Conservation (phyloP, 2,113 vertebrate species). For the Gasterosteus aculeatus region DNA sequence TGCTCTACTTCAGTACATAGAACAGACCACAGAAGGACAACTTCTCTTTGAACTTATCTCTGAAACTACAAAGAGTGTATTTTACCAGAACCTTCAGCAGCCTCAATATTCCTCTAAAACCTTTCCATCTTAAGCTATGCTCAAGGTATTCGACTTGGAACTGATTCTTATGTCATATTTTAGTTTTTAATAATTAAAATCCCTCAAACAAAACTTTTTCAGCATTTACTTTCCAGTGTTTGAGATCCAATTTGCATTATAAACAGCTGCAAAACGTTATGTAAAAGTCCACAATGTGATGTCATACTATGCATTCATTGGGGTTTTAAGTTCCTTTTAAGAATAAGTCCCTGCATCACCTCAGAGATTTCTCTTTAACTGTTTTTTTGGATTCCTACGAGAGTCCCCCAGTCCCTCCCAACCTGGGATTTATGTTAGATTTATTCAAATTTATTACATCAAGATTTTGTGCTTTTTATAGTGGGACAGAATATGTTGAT, state of each 20-base stretch:
- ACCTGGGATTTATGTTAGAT: neutral
- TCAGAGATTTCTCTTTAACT: neutral
- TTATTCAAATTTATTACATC: slow-evolving; percentile 5
- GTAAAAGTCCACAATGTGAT: neutral
- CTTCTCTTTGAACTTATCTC: neutral
- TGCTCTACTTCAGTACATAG: neutral
- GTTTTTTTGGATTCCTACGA: neutral
- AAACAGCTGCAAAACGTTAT: neutral
- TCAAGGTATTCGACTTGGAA: neutral
- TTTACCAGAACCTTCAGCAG: neutral
- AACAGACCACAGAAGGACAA: neutral
- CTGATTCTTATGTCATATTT: neutral
- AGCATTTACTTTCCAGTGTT: neutral
- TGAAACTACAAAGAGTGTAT: neutral
- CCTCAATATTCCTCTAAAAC: neutral
- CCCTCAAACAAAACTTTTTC: neutral
- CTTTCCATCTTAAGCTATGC: neutral
- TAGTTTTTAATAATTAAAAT: neutral
- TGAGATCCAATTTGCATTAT: no score
- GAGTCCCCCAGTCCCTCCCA: neutral
- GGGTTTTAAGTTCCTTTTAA: neutral
- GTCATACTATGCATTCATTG: neutral
- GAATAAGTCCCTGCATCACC: neutral
- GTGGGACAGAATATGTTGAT: neutral
- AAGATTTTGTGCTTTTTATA: neutral